Evolutionary conservation across 2,113 vertebrate genomes (phyloP).

Genomic region (Macroglossus sobrinus): DNA sequence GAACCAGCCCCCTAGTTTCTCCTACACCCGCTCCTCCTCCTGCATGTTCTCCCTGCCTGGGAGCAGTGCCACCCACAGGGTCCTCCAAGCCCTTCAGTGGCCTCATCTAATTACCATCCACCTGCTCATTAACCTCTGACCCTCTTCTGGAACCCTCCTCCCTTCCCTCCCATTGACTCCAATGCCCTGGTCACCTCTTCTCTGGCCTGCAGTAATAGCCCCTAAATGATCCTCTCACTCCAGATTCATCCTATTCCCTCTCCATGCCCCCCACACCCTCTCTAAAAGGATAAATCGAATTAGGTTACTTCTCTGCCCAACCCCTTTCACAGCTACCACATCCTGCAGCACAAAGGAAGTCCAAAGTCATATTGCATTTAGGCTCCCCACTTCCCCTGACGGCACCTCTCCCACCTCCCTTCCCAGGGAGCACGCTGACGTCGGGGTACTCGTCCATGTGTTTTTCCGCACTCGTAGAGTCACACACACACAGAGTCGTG

Average conservation of each 20-base stretch:
- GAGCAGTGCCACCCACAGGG: too few relatives aligned
- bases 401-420: background rate
- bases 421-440: background rate
- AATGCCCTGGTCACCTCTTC: background rate
- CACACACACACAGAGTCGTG: background rate
- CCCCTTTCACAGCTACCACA: background rate
- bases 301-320: background rate
- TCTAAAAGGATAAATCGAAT: background rate
- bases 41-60: background rate
- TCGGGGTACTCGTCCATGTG: background rate
- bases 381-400: background rate
- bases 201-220: background rate
- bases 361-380: background rate
- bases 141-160: background rate
- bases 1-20: background rate
- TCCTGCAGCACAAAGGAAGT: background rate
- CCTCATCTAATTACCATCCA: background rate
- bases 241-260: too few relatives aligned
- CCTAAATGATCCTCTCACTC: background rate
- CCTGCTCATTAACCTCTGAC: background rate
- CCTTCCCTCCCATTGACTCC: background rate
- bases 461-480: background rate
- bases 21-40: background rate
- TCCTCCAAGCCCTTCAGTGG: background rate
- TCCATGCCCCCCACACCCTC: background rate